Base-by-base conservation (phyloP, 2,797 vertebrate genomes). In the Lepilemur septentrionalis region DNA sequence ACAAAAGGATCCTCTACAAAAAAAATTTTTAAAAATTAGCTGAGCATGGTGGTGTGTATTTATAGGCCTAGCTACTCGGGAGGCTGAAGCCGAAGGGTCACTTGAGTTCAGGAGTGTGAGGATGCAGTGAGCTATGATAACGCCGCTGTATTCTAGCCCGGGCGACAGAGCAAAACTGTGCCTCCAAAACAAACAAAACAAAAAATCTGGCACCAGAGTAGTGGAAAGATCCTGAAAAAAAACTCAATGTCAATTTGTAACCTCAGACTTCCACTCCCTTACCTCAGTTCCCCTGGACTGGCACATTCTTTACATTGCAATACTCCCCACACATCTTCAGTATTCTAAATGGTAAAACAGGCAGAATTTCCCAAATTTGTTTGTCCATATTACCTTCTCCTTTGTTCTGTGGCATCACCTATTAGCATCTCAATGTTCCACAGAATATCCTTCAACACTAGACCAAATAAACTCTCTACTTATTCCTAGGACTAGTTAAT, bases 401-500 rank as follows among this genome's bases (percentile, higher is more conserved):
- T 95, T 81, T 93, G 46, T 91, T 88, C 38, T 86, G 85, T 0
- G 82, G 76, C 35, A 73, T 81, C 48, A 94, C 41, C 38, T 88
- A 82, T 59, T 95, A 93, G 81, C 32, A 84, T 48, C 11, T 20
- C 79, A 94, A 79, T 41, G 12, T 89, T 84, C 8, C 79, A 91
- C 7, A 85, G 41, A 82, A 72, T 61, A 94, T 2, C 52, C 46
- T 86, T 69, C 86, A 93, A 93, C 63, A 96, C 50, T 70, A 91
- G 5, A 89, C 14, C 65, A 90, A 96, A 97, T 65, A 61, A 95
- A 90, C 32, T 57, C 52, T 70, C 65, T 75, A 89, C 23, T 91
- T 80, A 90, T 30, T 92, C 63, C 48, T 25, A 95, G 30, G 35
- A 75, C 38, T 85, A 46, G 28, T 67, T 69, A 85, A 38, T 84